A percentile compares a stretch with the other conserved stretches of the same genome.
Evolutionary conservation across 1,140 invertebrate genomes (phyloP).

Genomic region (Drosophila varians): DNA sequence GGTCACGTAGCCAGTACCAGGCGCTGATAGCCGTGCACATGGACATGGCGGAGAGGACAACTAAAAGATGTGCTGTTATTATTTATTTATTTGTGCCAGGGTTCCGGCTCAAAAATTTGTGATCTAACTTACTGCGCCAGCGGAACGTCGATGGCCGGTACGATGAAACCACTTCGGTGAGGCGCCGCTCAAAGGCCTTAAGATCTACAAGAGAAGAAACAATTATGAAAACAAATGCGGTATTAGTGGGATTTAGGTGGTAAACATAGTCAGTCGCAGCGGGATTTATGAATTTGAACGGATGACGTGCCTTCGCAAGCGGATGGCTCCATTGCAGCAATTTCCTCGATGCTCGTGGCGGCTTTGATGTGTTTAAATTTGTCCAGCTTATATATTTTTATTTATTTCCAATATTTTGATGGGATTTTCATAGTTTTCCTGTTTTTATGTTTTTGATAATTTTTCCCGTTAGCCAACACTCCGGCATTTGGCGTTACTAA

Average conservation of each 20-base stretch:
- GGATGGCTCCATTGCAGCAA: conserved; percentile 77
- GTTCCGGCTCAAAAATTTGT: not conserved
- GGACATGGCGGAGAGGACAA: conserved; percentile 92
- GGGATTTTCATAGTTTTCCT: conserved; percentile 63
- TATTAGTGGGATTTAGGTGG: conserved; percentile 12
- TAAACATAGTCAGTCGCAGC: conserved; percentile 39
- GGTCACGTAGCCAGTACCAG: conserved; percentile 97
- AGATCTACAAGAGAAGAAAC: conserved; percentile 88
- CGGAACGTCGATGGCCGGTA: conserved; percentile 94
- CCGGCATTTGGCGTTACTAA: not conserved
- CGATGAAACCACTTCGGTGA: conserved; percentile 98
- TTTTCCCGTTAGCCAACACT: conserved; percentile 30
- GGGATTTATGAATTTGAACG: not conserved
- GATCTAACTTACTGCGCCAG: conserved; percentile 92
- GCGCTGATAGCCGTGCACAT: conserved; percentile 95
- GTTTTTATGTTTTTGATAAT: conserved; percentile 49
- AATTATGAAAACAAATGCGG: conserved; percentile 17
- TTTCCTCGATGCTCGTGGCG: conserved; percentile 76
- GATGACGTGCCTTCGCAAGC: conserved; percentile 72
- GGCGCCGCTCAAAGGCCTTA: conserved; percentile 96
- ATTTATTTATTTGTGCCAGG: not conserved
- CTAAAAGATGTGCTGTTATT: conserved; percentile 83
- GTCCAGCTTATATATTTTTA: conserved; percentile 69
- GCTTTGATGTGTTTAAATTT: conserved; percentile 61
- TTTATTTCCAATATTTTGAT: conserved; percentile 57